Conservation (phyloP, 2,888 invertebrate genomes). For the Mimumesa dahlbomi region DNA sequence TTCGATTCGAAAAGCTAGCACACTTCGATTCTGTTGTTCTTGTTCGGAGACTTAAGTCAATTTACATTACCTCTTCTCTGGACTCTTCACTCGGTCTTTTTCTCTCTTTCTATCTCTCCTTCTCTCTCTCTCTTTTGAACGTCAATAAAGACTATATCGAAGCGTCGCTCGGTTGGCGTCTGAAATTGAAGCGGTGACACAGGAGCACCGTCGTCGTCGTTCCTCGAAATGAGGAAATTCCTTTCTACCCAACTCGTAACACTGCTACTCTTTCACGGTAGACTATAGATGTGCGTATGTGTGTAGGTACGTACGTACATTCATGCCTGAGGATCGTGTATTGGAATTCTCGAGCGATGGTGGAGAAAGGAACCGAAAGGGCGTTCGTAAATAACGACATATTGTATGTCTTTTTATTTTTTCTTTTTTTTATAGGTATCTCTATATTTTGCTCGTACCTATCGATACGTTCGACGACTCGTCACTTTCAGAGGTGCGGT, state of each 20-base stretch:
- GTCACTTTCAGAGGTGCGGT: too few relatives aligned
- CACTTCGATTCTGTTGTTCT: too few relatives aligned
- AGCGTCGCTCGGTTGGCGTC: background rate
- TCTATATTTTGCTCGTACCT: too few relatives aligned
- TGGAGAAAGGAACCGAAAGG: background rate
- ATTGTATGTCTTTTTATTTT: too few relatives aligned
- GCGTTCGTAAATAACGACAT: too few relatives aligned
- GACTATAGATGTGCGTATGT: too few relatives aligned
- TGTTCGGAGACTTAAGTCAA: too few relatives aligned
- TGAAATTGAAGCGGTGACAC: background rate
- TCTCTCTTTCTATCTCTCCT: too few relatives aligned
- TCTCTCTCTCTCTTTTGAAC: background rate
- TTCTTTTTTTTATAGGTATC: too few relatives aligned
- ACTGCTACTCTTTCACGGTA: background rate
- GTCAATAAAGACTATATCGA: background rate
- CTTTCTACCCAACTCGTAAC: background rate
- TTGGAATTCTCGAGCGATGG: background rate
- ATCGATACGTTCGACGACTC: too few relatives aligned
- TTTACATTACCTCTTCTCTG: too few relatives aligned
- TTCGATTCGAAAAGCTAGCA: too few relatives aligned
- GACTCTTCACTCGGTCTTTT: background rate
- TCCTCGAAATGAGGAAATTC: slow-evolving; percentile 28
- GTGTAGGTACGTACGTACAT: background rate
- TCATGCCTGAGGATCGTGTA: background rate
- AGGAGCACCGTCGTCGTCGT: background rate